A percentile compares a stretch with the other conserved stretches of the same genome.
Conservation (phyloP, 2,888 invertebrate genomes). For the Netelia inedita region DNA sequence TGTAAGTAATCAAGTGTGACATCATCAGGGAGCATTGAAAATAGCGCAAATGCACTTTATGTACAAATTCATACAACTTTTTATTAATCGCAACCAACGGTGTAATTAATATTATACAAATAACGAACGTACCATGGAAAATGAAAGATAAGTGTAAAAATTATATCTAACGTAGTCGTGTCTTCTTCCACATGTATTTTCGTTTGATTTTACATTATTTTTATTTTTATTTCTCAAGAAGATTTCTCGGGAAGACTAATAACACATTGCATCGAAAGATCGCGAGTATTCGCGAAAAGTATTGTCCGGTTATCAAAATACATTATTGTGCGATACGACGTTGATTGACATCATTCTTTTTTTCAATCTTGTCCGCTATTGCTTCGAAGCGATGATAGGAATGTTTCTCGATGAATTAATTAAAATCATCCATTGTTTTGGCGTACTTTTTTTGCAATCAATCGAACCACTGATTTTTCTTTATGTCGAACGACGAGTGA, state of each 20-base stretch:
- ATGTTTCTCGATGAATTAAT: no score
- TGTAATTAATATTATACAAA: conserved; percentile 50
- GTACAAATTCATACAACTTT: conserved; percentile 72
- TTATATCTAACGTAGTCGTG: conserved; percentile 46
- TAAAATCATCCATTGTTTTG: no score
- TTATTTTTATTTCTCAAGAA: not conserved
- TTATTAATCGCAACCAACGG: conserved; percentile 67
- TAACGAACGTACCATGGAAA: conserved; percentile 26
- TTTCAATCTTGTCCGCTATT: conserved; percentile 4
- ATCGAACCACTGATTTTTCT: not conserved
- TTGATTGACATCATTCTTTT: conserved; percentile 16
- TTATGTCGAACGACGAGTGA: not conserved
- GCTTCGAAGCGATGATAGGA: not conserved
- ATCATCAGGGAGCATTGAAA: not conserved
- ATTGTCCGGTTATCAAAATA: conserved; percentile 50
- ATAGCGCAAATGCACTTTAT: conserved; percentile 6
- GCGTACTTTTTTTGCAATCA: no score
- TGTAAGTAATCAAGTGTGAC: not conserved
- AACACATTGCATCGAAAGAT: not conserved
- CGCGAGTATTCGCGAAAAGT: conserved; percentile 22
- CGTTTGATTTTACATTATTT: conserved; percentile 8
- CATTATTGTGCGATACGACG: conserved; percentile 59
- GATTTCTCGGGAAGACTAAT: conserved; percentile 27
- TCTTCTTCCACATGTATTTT: not conserved
- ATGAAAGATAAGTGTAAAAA: conserved; percentile 55